These are phyloP conservation scores for Pseudorectes ferrugineus DNA, from an alignment of 2,113 vertebrate genomes.

Conservation along the genomic window DNA sequence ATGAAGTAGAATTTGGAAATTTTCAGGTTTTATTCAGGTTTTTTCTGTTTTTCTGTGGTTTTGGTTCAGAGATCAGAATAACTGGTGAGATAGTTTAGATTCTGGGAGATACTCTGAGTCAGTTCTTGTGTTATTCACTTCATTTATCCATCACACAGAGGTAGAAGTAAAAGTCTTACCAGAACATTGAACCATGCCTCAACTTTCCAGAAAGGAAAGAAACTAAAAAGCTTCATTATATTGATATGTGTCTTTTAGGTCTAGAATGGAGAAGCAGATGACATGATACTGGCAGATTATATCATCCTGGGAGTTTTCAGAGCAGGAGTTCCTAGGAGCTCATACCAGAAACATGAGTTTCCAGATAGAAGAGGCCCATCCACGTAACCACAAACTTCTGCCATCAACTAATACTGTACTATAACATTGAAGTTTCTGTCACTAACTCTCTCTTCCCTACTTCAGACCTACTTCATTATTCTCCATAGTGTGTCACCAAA, in stretches of 20 bases:
- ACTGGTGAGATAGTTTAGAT: not conserved
- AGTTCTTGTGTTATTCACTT: not conserved
- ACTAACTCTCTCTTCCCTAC: not conserved
- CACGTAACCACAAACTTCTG: not conserved
- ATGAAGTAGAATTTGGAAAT: not conserved
- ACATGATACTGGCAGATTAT: not conserved
- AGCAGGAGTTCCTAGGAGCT: not conserved
- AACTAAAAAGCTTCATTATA: not conserved
- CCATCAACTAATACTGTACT: not conserved
- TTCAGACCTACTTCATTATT: not conserved
- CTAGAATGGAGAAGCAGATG: not conserved
- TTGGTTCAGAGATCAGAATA: not conserved
- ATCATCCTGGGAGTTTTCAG: not conserved
- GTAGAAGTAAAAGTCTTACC: not conserved
- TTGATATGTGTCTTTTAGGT: not conserved
- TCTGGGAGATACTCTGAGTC: not conserved
- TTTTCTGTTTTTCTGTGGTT: not conserved
- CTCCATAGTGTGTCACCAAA: not conserved
- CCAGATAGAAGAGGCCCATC: not conserved
- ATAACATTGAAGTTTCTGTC: not conserved
- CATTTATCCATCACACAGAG: not conserved
- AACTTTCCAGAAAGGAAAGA: not conserved
- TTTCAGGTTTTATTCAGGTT: not conserved
- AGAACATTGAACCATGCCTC: not conserved
- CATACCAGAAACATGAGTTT: not conserved